Base-by-base conservation (phyloP, 2,113 vertebrate species). In the Lepus europaeus region DNA sequence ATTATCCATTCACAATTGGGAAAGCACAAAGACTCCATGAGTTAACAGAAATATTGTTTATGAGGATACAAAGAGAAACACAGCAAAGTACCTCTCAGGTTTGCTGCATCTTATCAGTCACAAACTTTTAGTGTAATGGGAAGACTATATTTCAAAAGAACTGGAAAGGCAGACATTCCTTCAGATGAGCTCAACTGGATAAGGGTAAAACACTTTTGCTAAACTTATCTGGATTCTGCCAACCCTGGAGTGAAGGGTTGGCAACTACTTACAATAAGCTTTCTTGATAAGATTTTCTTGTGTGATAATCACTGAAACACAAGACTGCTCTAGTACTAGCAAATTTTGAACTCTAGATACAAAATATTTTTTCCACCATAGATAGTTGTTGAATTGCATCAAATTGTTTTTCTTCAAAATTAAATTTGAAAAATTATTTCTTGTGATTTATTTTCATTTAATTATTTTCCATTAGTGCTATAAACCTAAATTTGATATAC, bases 381-480 rank as follows among this genome's bases (percentile, higher is more conserved):
- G 66, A 59, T 66, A n/a, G 2, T 53, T 88, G 19, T 45, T n/a
- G 17, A 45, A 64, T 77, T 72, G 33, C 33, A 36, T 16, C 16
- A 2, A 59, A 36, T 70, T 70, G 59, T 68, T 83, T 86, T 76
- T 36, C 23, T 78, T 72, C 5, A 87, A 20, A 93, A 91, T 82
- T 76, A 2, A 70, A 86, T 31, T 5, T 69, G 12, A 77, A 70
- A 29, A 61, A 1, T 23, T 33, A 45, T 56, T 81, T 84, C 27
- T 84, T 17, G 22, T 89, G 5, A 85, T 89, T 93, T 33, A 79
- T 79, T 74, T 85, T 68, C n/a, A 84, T 70, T 76, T 70, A 45
- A 56, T 29, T 9, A 49, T 22, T 69, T 87, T 77, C 23, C 6
- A 80, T 13, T 31, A 23, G 25, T 66, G 39, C 27, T 27, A 64